Evolutionary conservation across 2,113 vertebrate species (phyloP).

Genomic region (Apteryx mantelli): DNA sequence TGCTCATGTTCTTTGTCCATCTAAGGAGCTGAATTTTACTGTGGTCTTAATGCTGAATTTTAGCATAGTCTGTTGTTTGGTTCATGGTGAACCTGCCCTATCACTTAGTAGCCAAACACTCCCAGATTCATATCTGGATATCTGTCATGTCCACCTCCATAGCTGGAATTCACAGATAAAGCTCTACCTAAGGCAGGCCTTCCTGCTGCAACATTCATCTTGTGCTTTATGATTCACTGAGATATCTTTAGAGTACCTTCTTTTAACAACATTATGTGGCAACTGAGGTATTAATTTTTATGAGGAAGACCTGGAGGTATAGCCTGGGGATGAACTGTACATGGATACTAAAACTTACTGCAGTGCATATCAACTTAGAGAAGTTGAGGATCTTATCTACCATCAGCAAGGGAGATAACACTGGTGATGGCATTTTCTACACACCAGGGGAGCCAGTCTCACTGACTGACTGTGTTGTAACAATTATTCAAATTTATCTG

Average conservation of each 20-base stretch:
- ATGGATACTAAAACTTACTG: background rate
- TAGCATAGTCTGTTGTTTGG: background rate
- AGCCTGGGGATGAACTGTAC: background rate
- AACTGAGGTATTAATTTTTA: background rate
- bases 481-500: background rate
- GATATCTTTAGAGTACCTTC: background rate
- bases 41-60: background rate
- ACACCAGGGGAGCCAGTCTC: background rate
- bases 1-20: background rate
- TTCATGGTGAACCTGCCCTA: background rate
- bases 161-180: background rate
- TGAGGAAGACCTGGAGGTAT: background rate
- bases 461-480: background rate
- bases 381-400: background rate
- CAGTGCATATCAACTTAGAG: background rate
- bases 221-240: background rate
- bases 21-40: background rate
- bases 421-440: background rate
- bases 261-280: background rate
- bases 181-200: background rate
- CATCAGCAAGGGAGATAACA: background rate
- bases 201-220: background rate
- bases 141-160: background rate
- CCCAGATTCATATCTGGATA: background rate
- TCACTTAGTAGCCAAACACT: background rate